Evolutionary conservation across 2,888 invertebrate genomes (phyloP).

Genomic region (Zele albiditarsus): DNA sequence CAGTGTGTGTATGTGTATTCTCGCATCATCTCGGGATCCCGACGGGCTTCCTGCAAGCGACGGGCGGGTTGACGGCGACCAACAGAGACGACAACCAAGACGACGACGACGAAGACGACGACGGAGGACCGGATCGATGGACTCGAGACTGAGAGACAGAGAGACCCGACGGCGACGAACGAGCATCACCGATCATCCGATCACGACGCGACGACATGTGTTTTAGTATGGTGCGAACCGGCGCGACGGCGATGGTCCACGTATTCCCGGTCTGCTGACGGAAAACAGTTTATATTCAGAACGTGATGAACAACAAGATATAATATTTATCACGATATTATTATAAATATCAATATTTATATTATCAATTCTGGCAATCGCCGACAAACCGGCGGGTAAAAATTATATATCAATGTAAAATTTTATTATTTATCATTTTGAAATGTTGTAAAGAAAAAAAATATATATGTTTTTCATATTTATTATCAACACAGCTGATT

Average conservation of each 20-base stretch:
- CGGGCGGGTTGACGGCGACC: slow-evolving; percentile 54
- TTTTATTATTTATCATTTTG: not conserved
- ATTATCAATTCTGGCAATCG: not conserved
- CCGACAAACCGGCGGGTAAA: not conserved
- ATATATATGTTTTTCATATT: not conserved
- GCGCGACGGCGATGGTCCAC: slow-evolving; percentile 88
- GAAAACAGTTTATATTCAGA: slow-evolving; percentile 49
- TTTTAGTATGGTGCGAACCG: slow-evolving; percentile 89
- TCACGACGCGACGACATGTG: slow-evolving; percentile 74
- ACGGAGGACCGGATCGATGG: slow-evolving; percentile 59
- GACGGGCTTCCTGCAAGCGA: slow-evolving; percentile 71
- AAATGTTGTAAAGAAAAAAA: not conserved
- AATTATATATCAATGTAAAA: not conserved
- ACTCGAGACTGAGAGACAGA: slow-evolving; percentile 55
- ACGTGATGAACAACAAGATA: slow-evolving; percentile 18
- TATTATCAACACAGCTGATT: not conserved
- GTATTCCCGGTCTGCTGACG: slow-evolving; percentile 81
- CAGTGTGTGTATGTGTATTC: slow-evolving; percentile 28
- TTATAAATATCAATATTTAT: not conserved
- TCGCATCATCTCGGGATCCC: slow-evolving; percentile 64
- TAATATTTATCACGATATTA: slow-evolving; percentile 21
- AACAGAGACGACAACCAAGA: slow-evolving; percentile 57
- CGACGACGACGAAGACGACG: slow-evolving; percentile 47
- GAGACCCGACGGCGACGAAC: slow-evolving; percentile 51
- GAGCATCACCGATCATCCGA: slow-evolving; percentile 54